Conservation (phyloP, 2,888 invertebrate genomes). For the Drosophila paranaensis region DNA sequence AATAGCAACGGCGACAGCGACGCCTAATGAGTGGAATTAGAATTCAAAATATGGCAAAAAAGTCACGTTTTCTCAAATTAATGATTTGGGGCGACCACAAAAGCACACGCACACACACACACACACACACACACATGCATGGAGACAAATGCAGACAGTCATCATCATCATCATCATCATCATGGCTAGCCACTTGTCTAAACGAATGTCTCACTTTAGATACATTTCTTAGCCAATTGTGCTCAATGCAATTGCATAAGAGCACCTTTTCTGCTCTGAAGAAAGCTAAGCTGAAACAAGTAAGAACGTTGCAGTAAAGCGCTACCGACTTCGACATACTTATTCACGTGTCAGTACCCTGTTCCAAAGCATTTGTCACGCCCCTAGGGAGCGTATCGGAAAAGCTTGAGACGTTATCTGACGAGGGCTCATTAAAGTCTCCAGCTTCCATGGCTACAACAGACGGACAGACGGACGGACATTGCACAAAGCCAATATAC, state of each 20-base stretch:
- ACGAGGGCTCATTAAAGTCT: too few species aligned
- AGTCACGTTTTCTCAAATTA: slow-evolving; percentile 78
- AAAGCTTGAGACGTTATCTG: too few species aligned
- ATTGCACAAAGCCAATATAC: too few species aligned
- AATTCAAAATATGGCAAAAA: slow-evolving; percentile 81
- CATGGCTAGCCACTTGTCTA: slow-evolving; percentile 33
- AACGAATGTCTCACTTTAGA: slow-evolving; percentile 10
- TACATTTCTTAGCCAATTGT: slow-evolving; percentile 11
- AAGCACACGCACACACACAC: background rate
- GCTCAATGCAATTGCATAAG: slow-evolving; percentile 2
- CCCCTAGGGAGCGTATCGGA: too few species aligned
- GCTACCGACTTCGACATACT: too few species aligned
- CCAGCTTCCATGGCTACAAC: too few species aligned
- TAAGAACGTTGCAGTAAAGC: too few species aligned
- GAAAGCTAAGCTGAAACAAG: background rate
- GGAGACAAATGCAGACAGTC: slow-evolving; percentile 42
- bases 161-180: slow-evolving; percentile 18
- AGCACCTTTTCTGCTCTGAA: background rate
- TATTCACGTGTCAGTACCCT: too few species aligned
- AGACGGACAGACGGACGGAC: too few species aligned
- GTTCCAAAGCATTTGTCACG: too few species aligned
- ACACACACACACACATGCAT: slow-evolving; percentile 12
- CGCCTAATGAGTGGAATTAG: slow-evolving; percentile 79
- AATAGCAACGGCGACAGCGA: slow-evolving; percentile 53
- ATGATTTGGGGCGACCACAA: slow-evolving; percentile 76